These are phyloP conservation scores for Typhlomys cinereus DNA, from an alignment of 2,113 vertebrate species.

Conservation along the genomic window DNA sequence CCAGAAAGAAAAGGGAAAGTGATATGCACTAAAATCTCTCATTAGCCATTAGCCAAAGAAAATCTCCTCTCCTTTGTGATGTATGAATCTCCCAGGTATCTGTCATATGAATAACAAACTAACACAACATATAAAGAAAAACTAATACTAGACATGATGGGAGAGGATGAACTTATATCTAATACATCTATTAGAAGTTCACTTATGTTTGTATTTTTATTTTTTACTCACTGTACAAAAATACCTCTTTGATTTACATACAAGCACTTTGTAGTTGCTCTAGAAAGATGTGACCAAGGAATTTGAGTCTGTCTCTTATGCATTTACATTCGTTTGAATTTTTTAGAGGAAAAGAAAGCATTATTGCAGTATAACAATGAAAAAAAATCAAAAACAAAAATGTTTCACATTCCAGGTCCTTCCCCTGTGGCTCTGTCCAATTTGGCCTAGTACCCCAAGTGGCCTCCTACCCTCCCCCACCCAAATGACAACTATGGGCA, in stretches of 20 bases:
- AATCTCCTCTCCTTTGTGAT: neutral
- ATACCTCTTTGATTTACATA: neutral
- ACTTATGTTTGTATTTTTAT: neutral
- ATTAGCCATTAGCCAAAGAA: neutral
- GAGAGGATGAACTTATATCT: neutral
- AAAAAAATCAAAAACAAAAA: neutral
- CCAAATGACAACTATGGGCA: neutral
- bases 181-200: neutral
- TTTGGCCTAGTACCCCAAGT: neutral
- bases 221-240: neutral
- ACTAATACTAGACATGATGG: neutral
- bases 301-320: neutral
- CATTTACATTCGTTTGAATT: neutral
- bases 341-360: conserved; percentile 12
- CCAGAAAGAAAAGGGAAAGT: neutral
- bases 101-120: neutral
- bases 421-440: neutral
- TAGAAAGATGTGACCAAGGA: neutral
- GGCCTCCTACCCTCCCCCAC: no score
- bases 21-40: neutral
- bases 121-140: neutral
- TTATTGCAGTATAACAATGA: neutral
- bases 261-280: neutral
- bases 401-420: neutral
- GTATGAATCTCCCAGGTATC: neutral